These are phyloP conservation scores for Autographa pulchrina DNA, from an alignment of 2,888 invertebrate genomes.

Conservation along the genomic window DNA sequence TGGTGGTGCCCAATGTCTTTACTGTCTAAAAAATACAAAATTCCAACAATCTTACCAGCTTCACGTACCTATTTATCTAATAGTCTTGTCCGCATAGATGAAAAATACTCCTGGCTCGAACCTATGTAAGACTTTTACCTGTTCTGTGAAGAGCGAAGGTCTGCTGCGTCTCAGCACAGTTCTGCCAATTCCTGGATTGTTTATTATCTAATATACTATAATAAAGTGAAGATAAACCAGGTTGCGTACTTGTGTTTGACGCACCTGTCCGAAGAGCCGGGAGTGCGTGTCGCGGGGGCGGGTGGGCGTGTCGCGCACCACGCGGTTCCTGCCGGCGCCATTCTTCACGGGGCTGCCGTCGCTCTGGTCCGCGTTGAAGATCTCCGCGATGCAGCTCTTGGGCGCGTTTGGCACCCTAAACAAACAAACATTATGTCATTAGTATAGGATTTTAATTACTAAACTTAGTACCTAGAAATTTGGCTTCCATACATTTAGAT, in stretches of 20 bases:
- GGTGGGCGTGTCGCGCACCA: conserved; percentile 89
- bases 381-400: conserved; percentile 90
- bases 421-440: conserved; percentile 51
- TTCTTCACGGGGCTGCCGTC: conserved; percentile 82
- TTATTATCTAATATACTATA: neutral
- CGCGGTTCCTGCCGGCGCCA: conserved; percentile 78
- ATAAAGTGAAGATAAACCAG: neutral
- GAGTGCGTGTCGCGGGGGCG: conserved; percentile 91
- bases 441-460: neutral
- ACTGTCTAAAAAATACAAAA: neutral
- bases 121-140: no score
- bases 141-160: no score
- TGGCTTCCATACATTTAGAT: no score
- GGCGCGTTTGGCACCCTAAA: conserved; percentile 90
- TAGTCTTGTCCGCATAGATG: no score
- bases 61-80: no score
- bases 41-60: neutral
- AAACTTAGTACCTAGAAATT: no score
- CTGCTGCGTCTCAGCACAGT: neutral
- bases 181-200: neutral
- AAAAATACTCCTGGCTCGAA: no score
- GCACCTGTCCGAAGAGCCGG: conserved; percentile 89
- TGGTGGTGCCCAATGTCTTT: no score
- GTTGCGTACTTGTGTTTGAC: conserved; percentile 47
- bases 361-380: conserved; percentile 82